phyloP scores from a whole-genome alignment of 1,140 invertebrate genomes.

The Tetragnatha versicolor region DNA sequence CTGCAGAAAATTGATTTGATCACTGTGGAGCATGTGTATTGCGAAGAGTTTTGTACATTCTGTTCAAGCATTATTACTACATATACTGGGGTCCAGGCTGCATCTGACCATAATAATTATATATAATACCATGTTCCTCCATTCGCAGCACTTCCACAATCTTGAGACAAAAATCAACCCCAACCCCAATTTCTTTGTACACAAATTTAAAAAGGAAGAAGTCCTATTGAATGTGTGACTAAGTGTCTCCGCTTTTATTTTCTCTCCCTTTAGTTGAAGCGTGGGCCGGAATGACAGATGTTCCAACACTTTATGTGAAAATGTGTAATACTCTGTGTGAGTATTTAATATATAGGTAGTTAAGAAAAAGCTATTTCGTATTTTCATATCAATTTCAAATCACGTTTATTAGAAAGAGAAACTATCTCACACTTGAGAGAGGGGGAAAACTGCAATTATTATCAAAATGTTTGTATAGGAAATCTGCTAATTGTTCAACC shows the following conservation, averaged over 20 bases:
- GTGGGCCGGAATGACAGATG: slow-evolving; percentile 37
- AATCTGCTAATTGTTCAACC: slow-evolving; percentile 10
- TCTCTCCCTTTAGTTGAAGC: slow-evolving; percentile 7
- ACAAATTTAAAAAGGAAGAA: not conserved
- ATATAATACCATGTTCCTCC: slow-evolving; percentile 43
- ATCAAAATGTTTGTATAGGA: slow-evolving; percentile 30
- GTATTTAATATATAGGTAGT: slow-evolving; percentile 26
- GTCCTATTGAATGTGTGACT: slow-evolving; percentile 14
- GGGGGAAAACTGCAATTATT: slow-evolving; percentile 45
- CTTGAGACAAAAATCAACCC: slow-evolving; percentile 8
- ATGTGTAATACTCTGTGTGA: slow-evolving; percentile 11
- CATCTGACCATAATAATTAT: slow-evolving; percentile 41
- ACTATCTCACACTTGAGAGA: slow-evolving; percentile 3
- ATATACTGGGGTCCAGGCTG: slow-evolving; percentile 38
- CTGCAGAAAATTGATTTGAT: slow-evolving; percentile 47
- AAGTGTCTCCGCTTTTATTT: slow-evolving; percentile 5
- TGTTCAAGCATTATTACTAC: slow-evolving; percentile 51
- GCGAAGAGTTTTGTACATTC: slow-evolving; percentile 49
- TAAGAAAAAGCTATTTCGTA: slow-evolving; percentile 36
- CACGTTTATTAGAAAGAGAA: slow-evolving; percentile 41
- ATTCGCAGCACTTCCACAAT: slow-evolving; percentile 36
- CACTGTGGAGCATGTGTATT: slow-evolving; percentile 51
- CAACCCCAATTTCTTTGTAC: slow-evolving; percentile 1
- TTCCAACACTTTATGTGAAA: slow-evolving; percentile 11
- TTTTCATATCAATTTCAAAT: slow-evolving; percentile 47